phyloP scores from a whole-genome alignment of 2,888 invertebrate species.

The Melanostoma mellinum region DNA sequence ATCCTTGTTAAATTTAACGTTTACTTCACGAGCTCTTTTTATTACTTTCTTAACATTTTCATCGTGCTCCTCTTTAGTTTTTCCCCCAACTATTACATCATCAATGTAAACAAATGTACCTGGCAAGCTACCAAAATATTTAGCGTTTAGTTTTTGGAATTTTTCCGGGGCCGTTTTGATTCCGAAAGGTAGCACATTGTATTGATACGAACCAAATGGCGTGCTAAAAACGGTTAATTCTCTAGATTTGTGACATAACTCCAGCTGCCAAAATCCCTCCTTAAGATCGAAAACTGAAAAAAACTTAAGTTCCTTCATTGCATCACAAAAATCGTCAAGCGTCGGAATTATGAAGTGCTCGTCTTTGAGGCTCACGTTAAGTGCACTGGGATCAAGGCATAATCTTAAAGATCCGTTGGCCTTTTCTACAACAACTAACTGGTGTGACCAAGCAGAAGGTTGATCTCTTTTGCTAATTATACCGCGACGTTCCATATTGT shows the following conservation, averaged over 20 bases:
- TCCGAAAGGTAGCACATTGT: no score
- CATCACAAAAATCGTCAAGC: constrained; percentile 71
- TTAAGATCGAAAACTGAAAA: constrained; percentile 74
- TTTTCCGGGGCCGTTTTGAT: constrained; percentile 46
- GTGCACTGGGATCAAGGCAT: constrained; percentile 75
- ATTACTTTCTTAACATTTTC: constrained; percentile 23
- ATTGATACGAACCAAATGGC: no score
- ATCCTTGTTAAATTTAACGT: constrained; percentile 2
- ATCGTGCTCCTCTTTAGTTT: constrained; percentile 44
- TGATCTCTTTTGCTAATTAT: constrained; percentile 47
- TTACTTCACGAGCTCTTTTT: background rate
- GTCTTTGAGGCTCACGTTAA: constrained; percentile 71
- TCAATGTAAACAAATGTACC: constrained; percentile 49
- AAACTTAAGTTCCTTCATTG: constrained; percentile 66
- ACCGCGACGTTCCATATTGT: constrained; percentile 57
- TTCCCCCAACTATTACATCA: constrained; percentile 38
- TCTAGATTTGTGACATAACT: no score
- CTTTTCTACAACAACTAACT: constrained; percentile 52
- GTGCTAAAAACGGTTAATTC: no score
- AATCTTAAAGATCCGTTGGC: constrained; percentile 73
- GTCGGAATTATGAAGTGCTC: constrained; percentile 73
- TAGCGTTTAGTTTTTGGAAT: constrained; percentile 30
- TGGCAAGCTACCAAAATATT: constrained; percentile 29
- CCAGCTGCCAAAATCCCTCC: constrained; percentile 23
- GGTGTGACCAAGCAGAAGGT: constrained; percentile 25